phyloP scores from a whole-genome alignment of 2,888 invertebrate genomes.

The Drosophila hawaiiensis region DNA sequence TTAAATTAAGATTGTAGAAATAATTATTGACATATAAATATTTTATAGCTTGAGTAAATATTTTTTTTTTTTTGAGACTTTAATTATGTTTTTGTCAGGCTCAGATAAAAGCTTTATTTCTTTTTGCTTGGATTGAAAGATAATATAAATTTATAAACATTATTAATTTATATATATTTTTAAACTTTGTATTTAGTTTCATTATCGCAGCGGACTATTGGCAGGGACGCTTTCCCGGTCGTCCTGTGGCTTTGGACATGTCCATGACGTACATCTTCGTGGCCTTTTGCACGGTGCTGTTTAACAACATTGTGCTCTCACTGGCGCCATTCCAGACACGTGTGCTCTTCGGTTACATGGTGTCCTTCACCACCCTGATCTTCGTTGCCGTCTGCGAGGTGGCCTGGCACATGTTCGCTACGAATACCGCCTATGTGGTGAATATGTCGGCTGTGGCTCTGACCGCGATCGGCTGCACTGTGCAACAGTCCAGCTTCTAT shows the following conservation, averaged over 20 bases:
- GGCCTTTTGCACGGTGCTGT: constrained; percentile 93
- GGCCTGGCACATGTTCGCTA: constrained; percentile 93
- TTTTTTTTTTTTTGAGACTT: neutral
- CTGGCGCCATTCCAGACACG: constrained; percentile 92
- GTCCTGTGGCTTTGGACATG: constrained; percentile 96
- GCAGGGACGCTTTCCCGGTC: constrained; percentile 92
- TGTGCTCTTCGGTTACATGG: constrained; percentile 94
- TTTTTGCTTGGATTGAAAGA: neutral
- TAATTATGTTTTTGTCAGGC: neutral
- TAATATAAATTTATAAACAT: constrained; percentile 80
- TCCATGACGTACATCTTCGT: constrained; percentile 96
- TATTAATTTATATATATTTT: neutral
- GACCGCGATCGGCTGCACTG: constrained; percentile 95
- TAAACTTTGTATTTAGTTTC: constrained; percentile 87
- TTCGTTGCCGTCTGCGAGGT: constrained; percentile 95
- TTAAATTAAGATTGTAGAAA: neutral
- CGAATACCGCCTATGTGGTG: constrained; percentile 92
- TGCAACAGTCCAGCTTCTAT: constrained; percentile 97
- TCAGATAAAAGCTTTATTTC: neutral
- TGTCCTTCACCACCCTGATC: constrained; percentile 92
- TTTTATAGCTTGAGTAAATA: neutral
- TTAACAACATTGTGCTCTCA: constrained; percentile 94
- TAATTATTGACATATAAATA: neutral
- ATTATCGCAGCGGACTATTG: constrained; percentile 97
- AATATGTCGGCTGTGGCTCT: constrained; percentile 94